A percentile compares a stretch with the other conserved stretches of the same genome.
Conservation (phyloP, 1,140 invertebrate genomes). For the Elysia chlorotica region DNA sequence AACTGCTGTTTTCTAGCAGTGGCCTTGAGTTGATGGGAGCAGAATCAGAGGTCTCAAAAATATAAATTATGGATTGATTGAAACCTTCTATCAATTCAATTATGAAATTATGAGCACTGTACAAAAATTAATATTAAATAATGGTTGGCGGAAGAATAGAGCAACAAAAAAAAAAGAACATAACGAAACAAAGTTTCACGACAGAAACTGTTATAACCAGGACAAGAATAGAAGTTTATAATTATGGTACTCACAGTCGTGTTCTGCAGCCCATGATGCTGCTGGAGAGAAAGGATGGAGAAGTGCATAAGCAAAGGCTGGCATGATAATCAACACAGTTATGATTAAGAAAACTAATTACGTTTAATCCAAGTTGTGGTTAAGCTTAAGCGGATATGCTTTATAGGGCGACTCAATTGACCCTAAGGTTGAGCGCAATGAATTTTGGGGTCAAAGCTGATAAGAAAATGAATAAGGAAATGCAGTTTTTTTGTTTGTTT, state of each 20-base stretch:
- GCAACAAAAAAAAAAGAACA: not conserved
- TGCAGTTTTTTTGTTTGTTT: too few species aligned
- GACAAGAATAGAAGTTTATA: not conserved
- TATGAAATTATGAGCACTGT: not conserved
- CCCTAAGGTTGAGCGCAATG: too few species aligned
- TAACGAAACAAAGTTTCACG: not conserved
- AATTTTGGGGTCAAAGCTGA: not conserved
- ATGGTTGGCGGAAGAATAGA: too few species aligned
- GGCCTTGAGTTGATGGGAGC: too few species aligned
- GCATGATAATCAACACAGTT: too few species aligned
- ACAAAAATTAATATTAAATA: too few species aligned
- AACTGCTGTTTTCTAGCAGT: too few species aligned
- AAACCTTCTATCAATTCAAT: not conserved
- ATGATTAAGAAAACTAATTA: too few species aligned
- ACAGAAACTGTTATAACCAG: not conserved
- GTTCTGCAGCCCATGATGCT: conserved; percentile 14
- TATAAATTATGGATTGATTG: not conserved
- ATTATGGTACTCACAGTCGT: conserved; percentile 3
- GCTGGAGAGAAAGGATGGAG: not conserved
- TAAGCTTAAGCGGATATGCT: too few species aligned
- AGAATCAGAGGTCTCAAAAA: not conserved
- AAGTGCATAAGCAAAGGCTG: not conserved
- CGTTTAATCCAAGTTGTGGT: too few species aligned
- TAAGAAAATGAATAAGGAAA: not conserved
- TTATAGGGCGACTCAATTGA: too few species aligned